These are phyloP conservation scores for Hemiscyllium ocellatum DNA, from an alignment of 2,113 vertebrate species.

Conservation along the genomic window DNA sequence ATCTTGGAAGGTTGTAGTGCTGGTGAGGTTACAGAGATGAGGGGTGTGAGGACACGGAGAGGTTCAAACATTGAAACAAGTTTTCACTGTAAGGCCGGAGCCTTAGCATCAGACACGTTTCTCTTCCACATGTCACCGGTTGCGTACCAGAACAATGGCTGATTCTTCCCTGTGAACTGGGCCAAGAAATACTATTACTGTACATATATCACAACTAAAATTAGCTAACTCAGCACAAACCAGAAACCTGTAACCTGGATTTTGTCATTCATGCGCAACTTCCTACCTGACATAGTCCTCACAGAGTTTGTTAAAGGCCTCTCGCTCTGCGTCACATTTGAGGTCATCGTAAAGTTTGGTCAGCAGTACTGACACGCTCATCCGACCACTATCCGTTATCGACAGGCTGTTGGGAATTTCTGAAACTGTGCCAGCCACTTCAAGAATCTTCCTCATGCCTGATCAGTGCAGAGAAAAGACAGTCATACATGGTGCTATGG, in stretches of 20 bases:
- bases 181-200: background rate
- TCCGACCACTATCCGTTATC: constrained; percentile 77
- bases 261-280: accelerated
- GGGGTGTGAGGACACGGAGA: background rate
- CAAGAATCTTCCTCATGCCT: constrained; percentile 88
- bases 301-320: constrained; percentile 82
- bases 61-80: background rate
- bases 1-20: background rate
- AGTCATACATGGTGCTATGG: background rate
- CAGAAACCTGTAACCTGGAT: background rate
- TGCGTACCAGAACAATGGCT: background rate
- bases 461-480: constrained; percentile 21
- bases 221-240: background rate
- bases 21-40: background rate
- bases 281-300: constrained; percentile 81
- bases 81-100: background rate
- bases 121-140: background rate
- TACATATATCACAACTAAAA: background rate
- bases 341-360: constrained; percentile 88
- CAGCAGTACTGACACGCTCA: constrained; percentile 84
- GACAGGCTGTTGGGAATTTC: constrained; percentile 59
- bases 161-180: background rate
- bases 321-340: constrained; percentile 80
- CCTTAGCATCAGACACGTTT: background rate
- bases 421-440: constrained; percentile 74